phyloP scores from a whole-genome alignment of 2,797 vertebrate genomes.

The Microctenopoma steveboyesi region DNA sequence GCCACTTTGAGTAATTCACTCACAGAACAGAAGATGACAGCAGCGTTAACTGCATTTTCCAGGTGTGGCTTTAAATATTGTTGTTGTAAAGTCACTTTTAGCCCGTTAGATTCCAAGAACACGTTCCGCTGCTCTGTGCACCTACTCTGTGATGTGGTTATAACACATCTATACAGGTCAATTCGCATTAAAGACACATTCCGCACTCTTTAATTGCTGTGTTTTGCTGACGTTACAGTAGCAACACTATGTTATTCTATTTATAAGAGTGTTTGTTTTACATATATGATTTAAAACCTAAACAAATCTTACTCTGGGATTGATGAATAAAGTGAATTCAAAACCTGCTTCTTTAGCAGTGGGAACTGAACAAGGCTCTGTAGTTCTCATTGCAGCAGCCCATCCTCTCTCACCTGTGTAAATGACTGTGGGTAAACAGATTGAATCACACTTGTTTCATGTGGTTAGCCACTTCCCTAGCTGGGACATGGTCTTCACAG shows the following conservation, averaged over 20 bases:
- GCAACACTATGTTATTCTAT: slow-evolving; percentile 27
- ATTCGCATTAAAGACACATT: slow-evolving; percentile 18
- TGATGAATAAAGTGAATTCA: slow-evolving; percentile 73
- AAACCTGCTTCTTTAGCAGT: slow-evolving; percentile 43
- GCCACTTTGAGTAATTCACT: slow-evolving; percentile 2
- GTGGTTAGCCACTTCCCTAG: slow-evolving; percentile 80
- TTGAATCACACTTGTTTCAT: slow-evolving; percentile 71
- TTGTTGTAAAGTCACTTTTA: slow-evolving; percentile 25
- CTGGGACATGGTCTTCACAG: slow-evolving; percentile 69
- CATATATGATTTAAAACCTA: slow-evolving; percentile 50
- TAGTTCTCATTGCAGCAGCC: slow-evolving; percentile 58
- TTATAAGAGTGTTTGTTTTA: slow-evolving; percentile 46
- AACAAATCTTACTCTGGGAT: slow-evolving; percentile 41
- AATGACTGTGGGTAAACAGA: slow-evolving; percentile 76
- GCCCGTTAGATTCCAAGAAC: not conserved
- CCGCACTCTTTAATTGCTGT: slow-evolving; percentile 11
- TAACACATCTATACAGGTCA: slow-evolving; percentile 5
- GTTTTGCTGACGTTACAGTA: slow-evolving; percentile 25
- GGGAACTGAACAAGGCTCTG: slow-evolving; percentile 61
- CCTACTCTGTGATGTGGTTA: not conserved
- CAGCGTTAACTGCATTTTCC: not conserved
- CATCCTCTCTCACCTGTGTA: slow-evolving; percentile 78
- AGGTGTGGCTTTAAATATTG: not conserved
- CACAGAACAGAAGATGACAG: not conserved
- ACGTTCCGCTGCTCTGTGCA: slow-evolving; percentile 1